phyloP scores from a whole-genome alignment of 2,113 vertebrate genomes.

The Cyanoliseus patagonus region DNA sequence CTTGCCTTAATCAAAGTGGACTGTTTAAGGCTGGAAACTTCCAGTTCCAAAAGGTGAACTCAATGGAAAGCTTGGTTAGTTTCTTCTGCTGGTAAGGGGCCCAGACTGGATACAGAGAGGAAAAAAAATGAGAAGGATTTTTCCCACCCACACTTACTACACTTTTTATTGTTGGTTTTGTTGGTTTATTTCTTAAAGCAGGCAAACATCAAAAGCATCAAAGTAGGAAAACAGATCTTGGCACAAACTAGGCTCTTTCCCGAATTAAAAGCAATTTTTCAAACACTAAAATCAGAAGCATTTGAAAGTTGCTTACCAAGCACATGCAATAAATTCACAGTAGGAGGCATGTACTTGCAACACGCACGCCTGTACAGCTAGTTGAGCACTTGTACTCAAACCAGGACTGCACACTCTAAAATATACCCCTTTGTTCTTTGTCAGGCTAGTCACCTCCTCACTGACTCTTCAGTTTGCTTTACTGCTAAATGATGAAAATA shows the following conservation, averaged over 20 bases:
- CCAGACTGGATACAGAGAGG: not conserved
- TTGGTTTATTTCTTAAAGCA: not conserved
- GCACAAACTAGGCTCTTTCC: constrained; percentile 1
- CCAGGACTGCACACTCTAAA: not conserved
- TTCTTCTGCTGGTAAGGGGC: not conserved
- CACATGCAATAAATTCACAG: constrained; percentile 38
- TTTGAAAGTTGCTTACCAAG: constrained; percentile 48
- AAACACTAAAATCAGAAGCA: constrained; percentile 5
- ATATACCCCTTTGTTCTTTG: not conserved
- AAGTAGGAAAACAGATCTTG: constrained; percentile 31
- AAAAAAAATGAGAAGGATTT: not conserved
- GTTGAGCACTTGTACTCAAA: constrained; percentile 27
- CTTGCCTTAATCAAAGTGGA: not conserved
- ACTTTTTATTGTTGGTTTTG: not conserved
- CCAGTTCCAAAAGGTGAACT: not conserved
- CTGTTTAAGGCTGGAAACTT: not conserved
- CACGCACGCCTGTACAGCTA: constrained; percentile 11
- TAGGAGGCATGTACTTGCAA: constrained; percentile 33
- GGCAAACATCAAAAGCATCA: constrained; percentile 10
- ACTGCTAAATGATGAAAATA: not conserved
- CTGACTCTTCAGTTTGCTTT: not conserved
- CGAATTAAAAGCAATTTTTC: constrained; percentile 37
- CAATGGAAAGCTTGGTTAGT: not conserved
- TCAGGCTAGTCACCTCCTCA: not conserved
- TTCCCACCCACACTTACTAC: not conserved